Conservation (phyloP, 2,797 vertebrate species). For the Poeciliopsis paucimaculata region DNA sequence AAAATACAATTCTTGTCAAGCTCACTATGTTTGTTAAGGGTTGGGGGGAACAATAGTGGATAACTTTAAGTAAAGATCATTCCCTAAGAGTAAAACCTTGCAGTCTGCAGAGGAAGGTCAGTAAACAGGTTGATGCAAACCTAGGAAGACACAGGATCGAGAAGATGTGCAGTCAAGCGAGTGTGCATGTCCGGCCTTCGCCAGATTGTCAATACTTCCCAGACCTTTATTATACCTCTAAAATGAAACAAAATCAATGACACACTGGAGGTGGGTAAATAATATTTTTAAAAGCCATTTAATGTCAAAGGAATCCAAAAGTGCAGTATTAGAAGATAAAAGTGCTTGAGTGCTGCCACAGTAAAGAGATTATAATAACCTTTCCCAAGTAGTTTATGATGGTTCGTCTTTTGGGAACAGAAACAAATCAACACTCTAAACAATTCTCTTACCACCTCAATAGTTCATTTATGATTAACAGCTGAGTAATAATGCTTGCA, state of each 20-base stretch:
- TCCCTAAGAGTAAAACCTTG: slow-evolving; percentile 47
- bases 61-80: slow-evolving; percentile 57
- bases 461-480: slow-evolving; percentile 47
- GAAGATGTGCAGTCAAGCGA: slow-evolving; percentile 36
- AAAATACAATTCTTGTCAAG: slow-evolving; percentile 23
- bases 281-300: slow-evolving; percentile 66
- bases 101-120: slow-evolving; percentile 43
- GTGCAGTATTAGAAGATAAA: slow-evolving; percentile 58
- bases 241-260: slow-evolving; percentile 68
- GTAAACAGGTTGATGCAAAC: slow-evolving; percentile 64
- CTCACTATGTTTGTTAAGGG: slow-evolving; percentile 35
- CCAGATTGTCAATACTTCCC: slow-evolving; percentile 44
- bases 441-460: slow-evolving; percentile 37
- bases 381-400: slow-evolving; percentile 33
- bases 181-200: slow-evolving; percentile 40
- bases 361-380: slow-evolving; percentile 48
- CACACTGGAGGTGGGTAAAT: slow-evolving; percentile 37
- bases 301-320: slow-evolving; percentile 63
- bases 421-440: slow-evolving; percentile 49
- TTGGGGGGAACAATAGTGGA: slow-evolving; percentile 27
- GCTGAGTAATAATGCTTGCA: slow-evolving; percentile 54
- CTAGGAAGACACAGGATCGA: slow-evolving; percentile 42
- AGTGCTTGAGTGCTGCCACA: slow-evolving; percentile 57
- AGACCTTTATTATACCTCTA: slow-evolving; percentile 25
- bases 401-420: slow-evolving; percentile 16